Evolutionary conservation across 2,888 invertebrate genomes (phyloP).

Genomic region (Dimorphilus gyrociliatus): DNA sequence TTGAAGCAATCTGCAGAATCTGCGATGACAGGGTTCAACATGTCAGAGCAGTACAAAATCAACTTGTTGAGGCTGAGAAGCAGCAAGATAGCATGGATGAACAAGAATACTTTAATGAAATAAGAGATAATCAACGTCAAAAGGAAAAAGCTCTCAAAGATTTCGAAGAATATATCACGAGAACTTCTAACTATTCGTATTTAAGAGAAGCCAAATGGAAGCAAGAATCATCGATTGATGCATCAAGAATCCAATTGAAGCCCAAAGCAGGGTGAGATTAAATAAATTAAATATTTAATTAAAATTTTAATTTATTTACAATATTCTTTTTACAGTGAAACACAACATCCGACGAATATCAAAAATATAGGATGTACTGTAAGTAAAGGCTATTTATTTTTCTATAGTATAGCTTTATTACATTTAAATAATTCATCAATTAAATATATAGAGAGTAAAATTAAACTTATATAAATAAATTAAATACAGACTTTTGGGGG

Average conservation of each 20-base stretch:
- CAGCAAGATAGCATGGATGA: constrained; percentile 34
- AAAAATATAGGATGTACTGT: too few relatives aligned
- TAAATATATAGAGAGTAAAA: too few relatives aligned
- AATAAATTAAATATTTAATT: neutral
- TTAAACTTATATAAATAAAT: neutral
- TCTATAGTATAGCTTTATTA: neutral
- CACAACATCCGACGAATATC: too few relatives aligned
- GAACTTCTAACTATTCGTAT: constrained; percentile 30
- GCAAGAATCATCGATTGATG: constrained; percentile 31
- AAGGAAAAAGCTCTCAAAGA: constrained; percentile 28
- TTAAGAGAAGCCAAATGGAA: constrained; percentile 29
- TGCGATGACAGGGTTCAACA: constrained; percentile 28
- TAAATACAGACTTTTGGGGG: constrained; percentile 20
- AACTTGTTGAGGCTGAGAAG: constrained; percentile 30
- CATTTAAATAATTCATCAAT: too few relatives aligned
- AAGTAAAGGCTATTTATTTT: neutral
- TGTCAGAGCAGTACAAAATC: constrained; percentile 24
- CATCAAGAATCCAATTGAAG: constrained; percentile 27
- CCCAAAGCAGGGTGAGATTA: constrained; percentile 23
- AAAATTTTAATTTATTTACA: neutral
- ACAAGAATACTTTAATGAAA: constrained; percentile 36
- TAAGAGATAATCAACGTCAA: constrained; percentile 34
- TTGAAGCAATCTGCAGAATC: constrained; percentile 32
- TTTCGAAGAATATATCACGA: constrained; percentile 28
- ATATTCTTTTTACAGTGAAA: neutral